These are phyloP conservation scores for Lypha dubia DNA, from an alignment of 2,888 invertebrate species.

Conservation along the genomic window DNA sequence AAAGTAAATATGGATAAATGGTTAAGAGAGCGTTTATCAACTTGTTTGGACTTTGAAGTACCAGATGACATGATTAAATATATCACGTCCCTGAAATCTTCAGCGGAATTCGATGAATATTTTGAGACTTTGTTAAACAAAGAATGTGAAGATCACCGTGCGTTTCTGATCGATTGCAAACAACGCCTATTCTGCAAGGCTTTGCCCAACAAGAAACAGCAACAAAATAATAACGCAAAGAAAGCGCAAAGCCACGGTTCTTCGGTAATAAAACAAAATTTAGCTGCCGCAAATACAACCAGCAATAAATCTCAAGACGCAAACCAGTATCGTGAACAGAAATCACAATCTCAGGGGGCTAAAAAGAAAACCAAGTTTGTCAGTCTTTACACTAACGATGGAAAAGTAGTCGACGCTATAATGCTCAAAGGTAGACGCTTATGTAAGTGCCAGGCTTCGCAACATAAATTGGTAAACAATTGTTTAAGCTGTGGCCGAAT, in stretches of 20 bases:
- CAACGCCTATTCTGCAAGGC: slow-evolving; percentile 84
- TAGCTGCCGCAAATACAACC: background rate
- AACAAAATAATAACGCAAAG: slow-evolving; percentile 70
- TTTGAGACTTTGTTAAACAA: slow-evolving; percentile 89
- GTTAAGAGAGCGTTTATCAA: slow-evolving; percentile 87
- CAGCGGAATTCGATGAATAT: slow-evolving; percentile 90
- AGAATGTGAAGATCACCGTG: slow-evolving; percentile 87
- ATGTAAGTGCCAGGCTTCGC: slow-evolving; percentile 96
- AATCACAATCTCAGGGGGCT: slow-evolving; percentile 77
- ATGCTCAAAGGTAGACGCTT: slow-evolving; percentile 89
- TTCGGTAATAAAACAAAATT: slow-evolving; percentile 68
- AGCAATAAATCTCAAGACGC: slow-evolving; percentile 59
- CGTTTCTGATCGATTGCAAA: slow-evolving; percentile 87
- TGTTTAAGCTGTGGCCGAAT: slow-evolving; percentile 97
- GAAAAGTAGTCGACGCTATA: slow-evolving; percentile 85
- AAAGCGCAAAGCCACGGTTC: slow-evolving; percentile 65
- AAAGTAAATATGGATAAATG: slow-evolving; percentile 86
- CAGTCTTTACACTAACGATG: slow-evolving; percentile 90
- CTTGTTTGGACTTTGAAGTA: slow-evolving; percentile 87
- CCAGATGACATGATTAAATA: slow-evolving; percentile 89
- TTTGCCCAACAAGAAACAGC: slow-evolving; percentile 74
- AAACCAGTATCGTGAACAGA: slow-evolving; percentile 40
- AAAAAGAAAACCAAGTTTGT: slow-evolving; percentile 89
- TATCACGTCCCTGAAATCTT: slow-evolving; percentile 88
- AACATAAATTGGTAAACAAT: slow-evolving; percentile 95